phyloP scores from a whole-genome alignment of 2,797 vertebrate genomes.

The Myripristis jacobus region DNA sequence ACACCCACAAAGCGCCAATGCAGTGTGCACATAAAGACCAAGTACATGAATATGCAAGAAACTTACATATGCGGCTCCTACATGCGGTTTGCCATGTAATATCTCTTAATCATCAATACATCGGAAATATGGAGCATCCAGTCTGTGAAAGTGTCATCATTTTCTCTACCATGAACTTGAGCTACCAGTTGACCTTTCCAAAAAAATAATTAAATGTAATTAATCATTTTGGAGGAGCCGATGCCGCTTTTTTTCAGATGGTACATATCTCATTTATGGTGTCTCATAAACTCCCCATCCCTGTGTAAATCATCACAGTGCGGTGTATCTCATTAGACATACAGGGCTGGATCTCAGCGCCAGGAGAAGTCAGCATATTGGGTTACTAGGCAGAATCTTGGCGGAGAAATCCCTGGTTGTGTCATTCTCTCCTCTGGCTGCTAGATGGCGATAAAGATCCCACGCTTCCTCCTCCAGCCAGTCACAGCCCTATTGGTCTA shows the following conservation, averaged over 20 bases:
- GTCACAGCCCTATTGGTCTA: slow-evolving; percentile 62
- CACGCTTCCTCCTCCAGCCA: slow-evolving; percentile 40
- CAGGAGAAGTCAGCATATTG: slow-evolving; percentile 74
- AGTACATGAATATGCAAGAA: no score
- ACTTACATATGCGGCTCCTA: no score
- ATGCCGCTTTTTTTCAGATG: neutral
- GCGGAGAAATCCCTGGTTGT: neutral
- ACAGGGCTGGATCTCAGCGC: slow-evolving; percentile 45
- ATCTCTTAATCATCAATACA: neutral
- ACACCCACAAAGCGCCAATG: no score
- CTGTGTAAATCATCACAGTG: slow-evolving; percentile 9
- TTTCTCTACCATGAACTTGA: neutral
- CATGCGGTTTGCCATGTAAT: no score
- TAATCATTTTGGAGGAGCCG: neutral
- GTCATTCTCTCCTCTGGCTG: slow-evolving; percentile 39
- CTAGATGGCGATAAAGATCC: slow-evolving; percentile 69
- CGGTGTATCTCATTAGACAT: slow-evolving; percentile 52
- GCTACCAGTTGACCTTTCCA: no score
- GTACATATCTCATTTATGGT: neutral
- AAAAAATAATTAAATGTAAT: neutral
- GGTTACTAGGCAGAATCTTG: slow-evolving; percentile 79
- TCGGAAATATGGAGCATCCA: neutral
- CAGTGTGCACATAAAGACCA: no score
- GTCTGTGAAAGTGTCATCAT: neutral
- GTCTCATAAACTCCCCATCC: neutral